These are phyloP conservation scores for Loriculus beryllinus DNA, from an alignment of 2,797 vertebrate species.

Conservation along the genomic window DNA sequence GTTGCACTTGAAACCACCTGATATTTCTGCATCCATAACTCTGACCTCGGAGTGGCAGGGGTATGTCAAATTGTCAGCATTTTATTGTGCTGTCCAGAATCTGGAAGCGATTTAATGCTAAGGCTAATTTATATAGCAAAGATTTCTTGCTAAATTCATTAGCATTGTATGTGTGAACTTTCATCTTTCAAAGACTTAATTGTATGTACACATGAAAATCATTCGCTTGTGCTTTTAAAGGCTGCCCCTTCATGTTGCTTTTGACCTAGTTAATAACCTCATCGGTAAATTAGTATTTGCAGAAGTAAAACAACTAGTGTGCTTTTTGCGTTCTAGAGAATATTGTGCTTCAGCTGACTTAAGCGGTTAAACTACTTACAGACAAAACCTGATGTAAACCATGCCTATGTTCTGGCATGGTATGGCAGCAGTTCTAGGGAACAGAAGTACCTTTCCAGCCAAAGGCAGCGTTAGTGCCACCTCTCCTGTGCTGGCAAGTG, in stretches of 20 bases:
- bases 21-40: neutral
- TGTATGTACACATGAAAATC: neutral
- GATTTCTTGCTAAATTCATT: neutral
- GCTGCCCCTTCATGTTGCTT: neutral
- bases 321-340: neutral
- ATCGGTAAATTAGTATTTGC: neutral
- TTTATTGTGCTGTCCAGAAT: neutral
- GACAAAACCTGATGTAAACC: neutral
- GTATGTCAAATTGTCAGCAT: neutral
- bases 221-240: neutral
- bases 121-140: neutral
- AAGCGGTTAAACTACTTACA: neutral
- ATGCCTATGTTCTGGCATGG: neutral
- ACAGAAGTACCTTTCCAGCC: neutral
- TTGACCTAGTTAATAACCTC: neutral
- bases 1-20: neutral
- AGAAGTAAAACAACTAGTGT: neutral
- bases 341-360: neutral
- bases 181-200: neutral
- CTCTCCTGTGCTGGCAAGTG: neutral
- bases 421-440: fast-evolving
- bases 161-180: neutral
- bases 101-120: neutral
- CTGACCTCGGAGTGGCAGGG: neutral
- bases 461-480: neutral